phyloP scores from a whole-genome alignment of 2,888 invertebrate species.

The Cosmia pyralina region DNA sequence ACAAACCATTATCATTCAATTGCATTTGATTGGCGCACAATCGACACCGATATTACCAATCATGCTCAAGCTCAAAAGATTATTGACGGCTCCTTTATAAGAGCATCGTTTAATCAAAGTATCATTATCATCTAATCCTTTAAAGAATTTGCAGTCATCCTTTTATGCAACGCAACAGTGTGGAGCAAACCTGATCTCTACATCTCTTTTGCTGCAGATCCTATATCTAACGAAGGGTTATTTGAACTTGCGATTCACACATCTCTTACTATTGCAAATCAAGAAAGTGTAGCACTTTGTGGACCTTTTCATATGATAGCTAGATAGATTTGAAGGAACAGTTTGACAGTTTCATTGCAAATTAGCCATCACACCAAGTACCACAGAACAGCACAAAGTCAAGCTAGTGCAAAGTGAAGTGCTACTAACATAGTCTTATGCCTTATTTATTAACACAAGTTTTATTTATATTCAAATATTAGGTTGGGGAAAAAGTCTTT shows the following conservation, averaged over 20 bases:
- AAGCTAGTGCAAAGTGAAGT: too few relatives aligned
- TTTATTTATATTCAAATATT: too few relatives aligned
- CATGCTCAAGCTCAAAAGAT: slow-evolving; percentile 10
- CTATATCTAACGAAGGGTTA: not conserved
- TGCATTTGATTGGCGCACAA: slow-evolving; percentile 28
- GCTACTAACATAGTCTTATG: too few relatives aligned
- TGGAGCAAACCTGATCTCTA: not conserved
- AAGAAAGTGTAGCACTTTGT: not conserved
- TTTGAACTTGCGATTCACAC: slow-evolving; percentile 21
- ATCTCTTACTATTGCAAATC: not conserved
- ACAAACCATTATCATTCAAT: slow-evolving; percentile 32
- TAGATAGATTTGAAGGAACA: not conserved
- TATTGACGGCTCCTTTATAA: slow-evolving; percentile 27
- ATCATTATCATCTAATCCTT: slow-evolving; percentile 28
- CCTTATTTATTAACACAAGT: too few relatives aligned
- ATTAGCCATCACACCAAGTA: not conserved
- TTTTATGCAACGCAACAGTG: slow-evolving; percentile 3
- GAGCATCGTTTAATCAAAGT: slow-evolving; percentile 25
- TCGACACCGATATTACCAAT: not conserved
- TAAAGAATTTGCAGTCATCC: slow-evolving; percentile 30
- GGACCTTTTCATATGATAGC: not conserved
- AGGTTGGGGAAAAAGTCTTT: too few relatives aligned
- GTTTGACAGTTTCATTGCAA: not conserved
- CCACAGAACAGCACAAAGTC: too few relatives aligned
- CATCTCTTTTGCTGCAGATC: not conserved